Evolutionary conservation across 2,797 vertebrate species (phyloP), one percentile per base, ranked within the genome.

Genomic region (Rhodeus uyekii): DNA sequence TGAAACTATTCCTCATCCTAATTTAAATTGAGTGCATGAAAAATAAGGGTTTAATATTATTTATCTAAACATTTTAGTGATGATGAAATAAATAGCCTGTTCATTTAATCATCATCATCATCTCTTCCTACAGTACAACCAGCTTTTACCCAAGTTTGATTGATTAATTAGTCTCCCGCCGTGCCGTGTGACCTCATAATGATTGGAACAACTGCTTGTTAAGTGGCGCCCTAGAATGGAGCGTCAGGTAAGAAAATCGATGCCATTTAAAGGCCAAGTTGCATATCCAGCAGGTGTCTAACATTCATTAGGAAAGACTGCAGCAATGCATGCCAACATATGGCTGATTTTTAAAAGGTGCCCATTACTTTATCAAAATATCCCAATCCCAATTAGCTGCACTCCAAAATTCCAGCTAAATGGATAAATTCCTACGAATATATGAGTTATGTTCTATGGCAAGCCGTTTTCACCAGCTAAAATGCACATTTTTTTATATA

Each of bases 251-350:
- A 90, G 87, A 50, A 87, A 82, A 88, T 61, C 78, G n/a, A 65
- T 85, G 80, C 63, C 72, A 89, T 91, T 86, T 89, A 87, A 87
- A 90, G 80, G 83, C 65, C 83, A 87, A 85, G 81, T 64, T 60
- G 80, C 50, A 55, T 72, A 71, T 86, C 36, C 76, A 55, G 83
- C 78, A 84, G 79, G 46, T 81, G 29, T 46, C 63, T 55, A 71
- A 50, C 55, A 72, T 74, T 84, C 44, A 75, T 55, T 32, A 44
- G 14, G 67, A 48, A 65, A 68, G 76, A 80, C 32, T 63, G 29
- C 34, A 46, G 67, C 53, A 60, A 44, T 71, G 67, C 44, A 38
- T 53, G 55, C 65, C 73, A 38, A 24, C 50, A 24, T 74, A 38
- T 24, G 8, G 22, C 7, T 1, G 1, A 29, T 39, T 16, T 39